These are phyloP conservation scores for Tetheella fluctuosa DNA, from an alignment of 2,888 invertebrate species.

Conservation along the genomic window DNA sequence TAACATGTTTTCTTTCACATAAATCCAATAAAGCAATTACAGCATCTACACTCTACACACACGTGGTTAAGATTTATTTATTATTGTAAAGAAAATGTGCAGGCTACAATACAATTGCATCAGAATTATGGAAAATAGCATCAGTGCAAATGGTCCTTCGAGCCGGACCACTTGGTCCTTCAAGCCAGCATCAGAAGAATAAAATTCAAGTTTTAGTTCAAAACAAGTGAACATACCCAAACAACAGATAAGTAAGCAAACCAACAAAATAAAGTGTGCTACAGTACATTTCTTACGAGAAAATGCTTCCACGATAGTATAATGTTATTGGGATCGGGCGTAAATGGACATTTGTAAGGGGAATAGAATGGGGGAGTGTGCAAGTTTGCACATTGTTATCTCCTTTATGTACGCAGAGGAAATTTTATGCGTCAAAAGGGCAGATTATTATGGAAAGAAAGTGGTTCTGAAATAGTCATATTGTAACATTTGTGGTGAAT, in stretches of 20 bases:
- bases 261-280: conserved; percentile 2
- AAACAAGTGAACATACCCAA: not conserved
- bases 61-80: not conserved
- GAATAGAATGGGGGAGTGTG: conserved; percentile 42
- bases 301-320: conserved; percentile 5
- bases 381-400: conserved; percentile 45
- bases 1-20: conserved; percentile 2
- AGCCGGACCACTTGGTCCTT: not conserved
- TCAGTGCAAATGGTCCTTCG: not conserved
- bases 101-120: not conserved
- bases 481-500: conserved; percentile 41
- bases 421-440: conserved; percentile 50
- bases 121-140: not conserved
- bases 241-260: conserved; percentile 3
- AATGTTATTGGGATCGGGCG: conserved; percentile 12
- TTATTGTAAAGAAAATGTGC: conserved; percentile 3
- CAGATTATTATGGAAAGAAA: conserved; percentile 52
- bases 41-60: too few species aligned
- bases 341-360: conserved; percentile 31
- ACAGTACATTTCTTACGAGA: not conserved
- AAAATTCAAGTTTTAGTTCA: not conserved
- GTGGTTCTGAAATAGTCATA: conserved; percentile 33
- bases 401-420: conserved; percentile 38
- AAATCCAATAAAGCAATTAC: conserved; percentile 10
- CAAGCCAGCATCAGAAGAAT: not conserved